These are phyloP conservation scores for Iphiclides podalirius DNA, from an alignment of 2,888 invertebrate genomes.

Conservation along the genomic window DNA sequence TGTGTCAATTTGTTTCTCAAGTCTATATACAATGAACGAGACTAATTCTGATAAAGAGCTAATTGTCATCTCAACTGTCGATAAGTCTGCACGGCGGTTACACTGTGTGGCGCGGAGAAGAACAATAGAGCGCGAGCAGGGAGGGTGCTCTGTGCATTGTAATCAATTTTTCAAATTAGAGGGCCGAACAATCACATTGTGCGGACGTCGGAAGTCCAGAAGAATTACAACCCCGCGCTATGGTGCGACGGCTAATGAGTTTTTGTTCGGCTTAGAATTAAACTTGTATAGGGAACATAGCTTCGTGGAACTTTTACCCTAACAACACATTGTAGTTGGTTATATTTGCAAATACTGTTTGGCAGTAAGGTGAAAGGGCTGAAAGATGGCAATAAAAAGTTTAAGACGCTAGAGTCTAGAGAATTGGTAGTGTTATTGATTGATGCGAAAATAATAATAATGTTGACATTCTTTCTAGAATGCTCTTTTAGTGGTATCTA, in stretches of 20 bases:
- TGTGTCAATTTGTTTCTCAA: too few relatives aligned
- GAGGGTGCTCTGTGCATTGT: conserved; percentile 28
- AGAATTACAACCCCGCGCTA: conserved; percentile 39
- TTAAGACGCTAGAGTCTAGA: too few relatives aligned
- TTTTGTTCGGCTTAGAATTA: conserved; percentile 11
- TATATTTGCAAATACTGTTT: neutral
- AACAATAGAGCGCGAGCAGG: conserved; percentile 15
- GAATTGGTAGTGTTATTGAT: too few relatives aligned
- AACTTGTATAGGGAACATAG: neutral
- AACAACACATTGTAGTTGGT: neutral
- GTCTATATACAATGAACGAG: too few relatives aligned
- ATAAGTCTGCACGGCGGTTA: neutral
- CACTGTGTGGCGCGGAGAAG: conserved; percentile 2
- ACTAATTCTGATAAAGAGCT: too few relatives aligned
- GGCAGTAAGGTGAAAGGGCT: too few relatives aligned
- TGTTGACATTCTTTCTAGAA: too few relatives aligned
- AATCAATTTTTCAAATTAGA: conserved; percentile 57
- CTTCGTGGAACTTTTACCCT: neutral
- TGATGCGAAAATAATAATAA: too few relatives aligned
- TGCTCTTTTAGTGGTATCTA: too few relatives aligned
- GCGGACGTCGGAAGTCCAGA: conserved; percentile 35
- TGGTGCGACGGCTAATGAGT: conserved; percentile 18
- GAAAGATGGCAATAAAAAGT: too few relatives aligned
- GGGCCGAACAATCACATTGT: conserved; percentile 46
- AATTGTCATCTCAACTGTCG: too few relatives aligned